These are phyloP conservation scores for Lichenostomus cassidix DNA, from an alignment of 2,113 vertebrate species.

Conservation along the genomic window DNA sequence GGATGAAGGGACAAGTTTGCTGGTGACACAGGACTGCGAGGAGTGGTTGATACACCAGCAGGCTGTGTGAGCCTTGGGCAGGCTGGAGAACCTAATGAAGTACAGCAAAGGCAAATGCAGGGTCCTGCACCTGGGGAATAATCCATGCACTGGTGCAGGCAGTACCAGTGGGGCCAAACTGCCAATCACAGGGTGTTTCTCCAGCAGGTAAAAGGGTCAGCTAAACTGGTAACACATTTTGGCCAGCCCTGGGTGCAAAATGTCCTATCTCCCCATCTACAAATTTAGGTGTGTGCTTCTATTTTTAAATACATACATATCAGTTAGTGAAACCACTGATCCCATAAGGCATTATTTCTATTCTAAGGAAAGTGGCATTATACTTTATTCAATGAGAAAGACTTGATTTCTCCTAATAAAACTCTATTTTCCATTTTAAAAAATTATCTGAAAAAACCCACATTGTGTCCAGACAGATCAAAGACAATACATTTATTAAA, in stretches of 20 bases:
- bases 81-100: not conserved
- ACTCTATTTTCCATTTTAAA: not conserved
- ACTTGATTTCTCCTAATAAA: not conserved
- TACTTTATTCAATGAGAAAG: not conserved
- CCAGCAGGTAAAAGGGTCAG: not conserved
- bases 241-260: not conserved
- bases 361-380: not conserved
- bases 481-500: slow-evolving; percentile 88
- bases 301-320: not conserved
- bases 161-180: not conserved
- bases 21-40: not conserved
- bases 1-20: not conserved
- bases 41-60: not conserved
- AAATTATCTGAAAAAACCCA: not conserved
- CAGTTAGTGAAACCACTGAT: not conserved
- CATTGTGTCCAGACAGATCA: slow-evolving; percentile 42
- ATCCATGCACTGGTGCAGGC: not conserved
- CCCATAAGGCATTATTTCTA: not conserved
- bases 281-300: not conserved
- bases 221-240: not conserved
- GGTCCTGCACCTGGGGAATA: not conserved
- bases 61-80: not conserved
- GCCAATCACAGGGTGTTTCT: not conserved
- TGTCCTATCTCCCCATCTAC: not conserved
- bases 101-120: not conserved